Percentiles rank a stretch among this genome's conserved stretches.
phyloP scores from a whole-genome alignment of 2,888 invertebrate species.

The Machimus atricapillus region DNA sequence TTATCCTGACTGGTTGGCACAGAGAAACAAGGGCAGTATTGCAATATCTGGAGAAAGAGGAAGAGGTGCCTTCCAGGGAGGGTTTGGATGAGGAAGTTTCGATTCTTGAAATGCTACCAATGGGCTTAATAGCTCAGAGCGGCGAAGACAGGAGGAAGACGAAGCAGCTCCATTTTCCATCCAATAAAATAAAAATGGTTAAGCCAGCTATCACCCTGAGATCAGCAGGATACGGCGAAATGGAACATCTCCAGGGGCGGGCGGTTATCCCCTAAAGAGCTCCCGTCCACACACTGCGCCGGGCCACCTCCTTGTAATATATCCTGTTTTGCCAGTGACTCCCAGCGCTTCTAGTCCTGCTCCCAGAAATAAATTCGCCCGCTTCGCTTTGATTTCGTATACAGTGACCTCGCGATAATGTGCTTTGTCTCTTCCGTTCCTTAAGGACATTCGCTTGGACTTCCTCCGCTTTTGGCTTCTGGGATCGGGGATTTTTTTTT shows the following conservation, averaged over 20 bases:
- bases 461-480: conserved; percentile 25
- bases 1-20: not conserved
- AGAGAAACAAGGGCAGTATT: not conserved
- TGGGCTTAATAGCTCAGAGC: not conserved
- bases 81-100: not conserved
- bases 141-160: not conserved
- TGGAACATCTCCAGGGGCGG: conserved; percentile 10
- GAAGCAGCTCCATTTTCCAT: not conserved
- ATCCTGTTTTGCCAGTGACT: conserved; percentile 30
- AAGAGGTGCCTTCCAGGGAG: not conserved
- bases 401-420: conserved; percentile 51
- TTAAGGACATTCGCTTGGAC: conserved; percentile 48
- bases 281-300: not conserved
- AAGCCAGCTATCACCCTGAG: conserved; percentile 21
- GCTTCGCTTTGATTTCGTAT: conserved; percentile 47
- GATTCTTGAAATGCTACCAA: not conserved
- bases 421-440: conserved; percentile 49
- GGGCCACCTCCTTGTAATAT: conserved; percentile 28
- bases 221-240: conserved; percentile 36
- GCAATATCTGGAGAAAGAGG: not conserved
- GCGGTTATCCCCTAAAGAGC: not conserved
- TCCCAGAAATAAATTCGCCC: conserved; percentile 36
- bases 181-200: conserved; percentile 18
- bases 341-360: conserved; percentile 8
- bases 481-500: not conserved